Evolutionary conservation across 2,797 vertebrate species (phyloP).

Genomic region (Gymnodraco acuticeps): DNA sequence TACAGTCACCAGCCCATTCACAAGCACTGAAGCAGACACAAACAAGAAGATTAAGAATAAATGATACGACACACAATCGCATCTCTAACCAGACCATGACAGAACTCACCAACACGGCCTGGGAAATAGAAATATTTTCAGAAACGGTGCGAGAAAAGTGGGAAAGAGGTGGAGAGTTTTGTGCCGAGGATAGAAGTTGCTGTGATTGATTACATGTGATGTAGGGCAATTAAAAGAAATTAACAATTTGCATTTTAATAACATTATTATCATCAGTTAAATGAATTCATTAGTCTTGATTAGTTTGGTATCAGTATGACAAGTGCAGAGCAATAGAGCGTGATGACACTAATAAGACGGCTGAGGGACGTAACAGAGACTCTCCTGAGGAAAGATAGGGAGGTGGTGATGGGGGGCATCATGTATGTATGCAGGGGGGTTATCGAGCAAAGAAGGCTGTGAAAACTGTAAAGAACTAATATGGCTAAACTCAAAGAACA

Average conservation of each 20-base stretch:
- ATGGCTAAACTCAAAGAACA: too few species aligned
- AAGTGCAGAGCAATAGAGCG: conserved; percentile 84
- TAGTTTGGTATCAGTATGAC: conserved; percentile 88
- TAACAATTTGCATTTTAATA: conserved; percentile 99
- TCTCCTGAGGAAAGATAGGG: conserved; percentile 5
- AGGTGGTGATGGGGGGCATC: neutral
- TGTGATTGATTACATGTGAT: conserved; percentile 92
- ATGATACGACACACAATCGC: conserved; percentile 69
- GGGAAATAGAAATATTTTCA: conserved; percentile 22
- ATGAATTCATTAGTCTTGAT: conserved; percentile 98
- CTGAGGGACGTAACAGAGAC: conserved; percentile 50
- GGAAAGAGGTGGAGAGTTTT: conserved; percentile 37
- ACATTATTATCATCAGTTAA: conserved; percentile 93
- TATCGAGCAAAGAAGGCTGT: neutral
- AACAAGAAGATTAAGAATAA: conserved; percentile 75
- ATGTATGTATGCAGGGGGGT: neutral
- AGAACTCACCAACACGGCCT: conserved; percentile 36
- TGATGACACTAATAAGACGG: conserved; percentile 77
- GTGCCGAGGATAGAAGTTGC: conserved; percentile 56
- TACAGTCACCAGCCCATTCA: conserved; percentile 62
- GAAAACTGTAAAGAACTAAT: neutral
- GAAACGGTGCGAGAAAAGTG: conserved; percentile 3
- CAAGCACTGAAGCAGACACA: conserved; percentile 66
- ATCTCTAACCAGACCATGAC: conserved; percentile 69
- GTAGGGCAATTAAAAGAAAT: conserved; percentile 93